Conservation (phyloP, 2,113 vertebrate species). For the Corythaixoides concolor region DNA sequence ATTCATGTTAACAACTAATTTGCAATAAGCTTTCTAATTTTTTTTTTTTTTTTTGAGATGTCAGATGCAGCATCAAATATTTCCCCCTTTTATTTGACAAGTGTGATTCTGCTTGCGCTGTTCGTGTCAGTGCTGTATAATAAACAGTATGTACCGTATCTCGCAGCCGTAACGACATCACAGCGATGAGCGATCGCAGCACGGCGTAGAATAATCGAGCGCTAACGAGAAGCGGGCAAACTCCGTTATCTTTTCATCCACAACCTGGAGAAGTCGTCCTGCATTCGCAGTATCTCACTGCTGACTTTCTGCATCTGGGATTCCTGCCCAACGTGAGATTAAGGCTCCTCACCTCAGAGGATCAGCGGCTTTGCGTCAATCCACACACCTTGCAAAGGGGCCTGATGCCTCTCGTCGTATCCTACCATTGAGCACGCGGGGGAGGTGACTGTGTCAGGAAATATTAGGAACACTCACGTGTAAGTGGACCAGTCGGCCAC, state of each 20-base stretch:
- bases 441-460: neutral
- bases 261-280: neutral
- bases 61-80: neutral
- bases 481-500: no score
- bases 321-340: neutral
- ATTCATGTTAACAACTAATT: neutral
- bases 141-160: neutral
- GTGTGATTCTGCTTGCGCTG: neutral
- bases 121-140: neutral
- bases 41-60: neutral
- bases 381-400: neutral
- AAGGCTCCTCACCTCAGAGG: neutral
- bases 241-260: neutral
- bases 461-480: rapidly evolving
- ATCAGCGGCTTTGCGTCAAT: neutral
- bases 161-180: neutral
- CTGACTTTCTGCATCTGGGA: neutral
- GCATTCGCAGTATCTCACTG: neutral
- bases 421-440: neutral
- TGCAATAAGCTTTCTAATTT: neutral
- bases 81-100: neutral
- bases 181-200: neutral
- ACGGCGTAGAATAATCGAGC: rapidly evolving
- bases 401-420: neutral
- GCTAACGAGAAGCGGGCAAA: rapidly evolving